Evolutionary conservation across 2,888 invertebrate genomes (phyloP), one percentile per base, ranked within the genome.

Genomic region (Pseudeuparius sepicola): DNA sequence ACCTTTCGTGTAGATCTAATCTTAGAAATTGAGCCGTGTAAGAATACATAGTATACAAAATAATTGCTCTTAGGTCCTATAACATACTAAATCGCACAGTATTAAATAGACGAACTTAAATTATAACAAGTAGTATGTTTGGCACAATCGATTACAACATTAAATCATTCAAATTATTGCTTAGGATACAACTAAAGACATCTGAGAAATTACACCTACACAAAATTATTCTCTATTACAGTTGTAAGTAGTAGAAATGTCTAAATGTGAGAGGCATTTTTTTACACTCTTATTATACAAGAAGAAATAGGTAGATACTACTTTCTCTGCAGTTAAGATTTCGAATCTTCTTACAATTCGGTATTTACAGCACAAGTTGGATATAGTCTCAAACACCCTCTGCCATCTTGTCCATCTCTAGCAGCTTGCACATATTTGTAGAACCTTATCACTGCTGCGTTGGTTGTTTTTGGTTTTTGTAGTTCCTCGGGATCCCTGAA

Each of bases 371-470:
- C 67, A 60, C 87, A 87, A 34, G 72, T 60, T 2, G 80, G 73
- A 59, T 83, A 85, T 2, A 75, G 54, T 41, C 65, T 55, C 2
- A 72, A 49, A 49, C 87, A 88, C 53, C 87, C 82, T 44, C 78
- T 76, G 48, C 78, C 75, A 46, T 86, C 84, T 56, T 87, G 86
- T 0, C 87, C 87, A 50, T 84, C 78, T 48, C 86, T 71, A 1
- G 87, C 87, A 0, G 87, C 83, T 55, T 78, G 79, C 3, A 87
- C 75, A 51, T 85, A 83, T 51, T 73, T 70, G 62, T 82, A 81
- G 61, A 86, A 87, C 37, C 77, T 68, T 14, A 79, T 60, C 12
- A 84, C 83, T 38, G 77, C 77, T 44, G 70, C 68, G 59, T 83
- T 85, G 38, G 74, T 74, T 35, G 63, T 56, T 2, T 71, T 69